Base-by-base conservation (phyloP, 2,113 vertebrate genomes). In the Spilogale gracilis region DNA sequence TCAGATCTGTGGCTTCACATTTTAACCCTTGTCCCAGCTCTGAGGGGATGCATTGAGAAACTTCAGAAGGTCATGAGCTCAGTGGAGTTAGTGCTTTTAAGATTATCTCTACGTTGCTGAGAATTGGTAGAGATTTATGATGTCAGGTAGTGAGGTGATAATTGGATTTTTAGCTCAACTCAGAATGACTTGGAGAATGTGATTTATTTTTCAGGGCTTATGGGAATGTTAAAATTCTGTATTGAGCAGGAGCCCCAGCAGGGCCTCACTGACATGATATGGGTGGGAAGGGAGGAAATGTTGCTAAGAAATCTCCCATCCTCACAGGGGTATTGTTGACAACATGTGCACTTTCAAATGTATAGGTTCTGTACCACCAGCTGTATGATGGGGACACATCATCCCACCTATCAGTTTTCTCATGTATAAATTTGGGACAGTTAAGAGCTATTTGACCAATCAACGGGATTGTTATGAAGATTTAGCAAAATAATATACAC, bases 91-190 rank as follows among this genome's bases (percentile, higher is more conserved):
- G 90, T 71, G 80, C 52, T 71, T 95, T 87, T 60, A 69, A 94
- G 92, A 56, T 92, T 81, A 95, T 87, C 83, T 92, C 50, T 65
- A 71, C 18, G 80, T 92, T 92, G 67, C 80, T 97, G 87, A n/a
- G 74, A 96, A 92, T 52, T 89, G 82, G 83, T 65, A 83, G 80
- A 81, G 94, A 96, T 97, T 96, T 97, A 97, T 0, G 4, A 74
- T 84, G 91, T 95, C 88, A 97, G 88, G 93, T 79, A 61, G 91
- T 69, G 84, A 96, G 38, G 84, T 94, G 96, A 96, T 97, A 97
- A 97, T 97, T 98, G 93, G 93, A 97, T 97, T 98, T 98, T 96
- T 80, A 80, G 76, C 88, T 95, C 81, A 85, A 80, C 83, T 93
- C 54, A 45, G 54, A 96, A 96, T 94, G 87, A 92, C 94, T 97